phyloP scores from a whole-genome alignment of 2,113 vertebrate genomes.

The Abramis brama region DNA sequence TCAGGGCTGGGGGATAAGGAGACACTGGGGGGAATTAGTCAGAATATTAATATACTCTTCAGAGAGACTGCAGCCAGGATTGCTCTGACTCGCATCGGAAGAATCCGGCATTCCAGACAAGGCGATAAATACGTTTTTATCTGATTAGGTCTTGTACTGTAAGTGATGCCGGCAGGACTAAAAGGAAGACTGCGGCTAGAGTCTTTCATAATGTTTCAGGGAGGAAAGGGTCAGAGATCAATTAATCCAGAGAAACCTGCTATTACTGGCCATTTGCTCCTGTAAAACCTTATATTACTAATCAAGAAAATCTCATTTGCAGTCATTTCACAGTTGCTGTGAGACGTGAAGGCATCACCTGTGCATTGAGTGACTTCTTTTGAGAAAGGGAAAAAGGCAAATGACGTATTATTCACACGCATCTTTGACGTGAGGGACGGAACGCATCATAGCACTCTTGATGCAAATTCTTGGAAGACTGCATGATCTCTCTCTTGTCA shows the following conservation, averaged over 20 bases:
- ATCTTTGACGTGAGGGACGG: background rate
- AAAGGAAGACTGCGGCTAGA: background rate
- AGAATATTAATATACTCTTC: constrained; percentile 65
- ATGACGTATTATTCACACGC: constrained; percentile 11
- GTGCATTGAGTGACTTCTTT: background rate
- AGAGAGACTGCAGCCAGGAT: constrained; percentile 27
- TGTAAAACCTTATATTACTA: constrained; percentile 24
- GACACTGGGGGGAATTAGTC: constrained; percentile 56
- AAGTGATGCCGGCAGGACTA: constrained; percentile 1
- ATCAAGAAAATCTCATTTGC: constrained; percentile 25
- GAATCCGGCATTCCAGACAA: background rate
- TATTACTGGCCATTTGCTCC: constrained; percentile 1
- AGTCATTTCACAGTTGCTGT: background rate
- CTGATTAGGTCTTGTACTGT: constrained; percentile 36
- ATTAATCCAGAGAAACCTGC: background rate
- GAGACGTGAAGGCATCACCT: background rate
- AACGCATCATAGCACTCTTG: constrained; percentile 49
- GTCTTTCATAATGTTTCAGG: background rate
- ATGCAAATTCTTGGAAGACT: constrained; percentile 74
- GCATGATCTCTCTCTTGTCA: constrained; percentile 59
- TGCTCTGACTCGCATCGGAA: background rate
- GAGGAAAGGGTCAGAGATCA: constrained; percentile 7
- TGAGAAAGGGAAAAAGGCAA: constrained; percentile 6
- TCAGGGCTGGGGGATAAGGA: constrained; percentile 55
- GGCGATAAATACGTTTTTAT: constrained; percentile 38